Evolutionary conservation across 2,888 invertebrate species (phyloP).

Genomic region (Parnassius orleans): DNA sequence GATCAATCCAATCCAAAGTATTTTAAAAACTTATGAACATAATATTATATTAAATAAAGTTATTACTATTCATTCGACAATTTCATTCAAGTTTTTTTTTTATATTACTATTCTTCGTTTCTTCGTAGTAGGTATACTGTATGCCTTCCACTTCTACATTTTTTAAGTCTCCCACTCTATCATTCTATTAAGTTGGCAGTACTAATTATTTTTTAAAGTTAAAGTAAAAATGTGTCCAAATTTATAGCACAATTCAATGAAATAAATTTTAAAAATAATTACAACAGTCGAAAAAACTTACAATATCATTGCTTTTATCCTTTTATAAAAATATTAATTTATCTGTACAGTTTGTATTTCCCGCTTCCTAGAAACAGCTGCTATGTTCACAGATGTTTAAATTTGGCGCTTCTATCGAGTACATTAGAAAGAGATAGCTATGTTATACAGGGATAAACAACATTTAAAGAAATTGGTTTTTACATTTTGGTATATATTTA

Average conservation of each 20-base stretch:
- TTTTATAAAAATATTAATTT: not conserved
- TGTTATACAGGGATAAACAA: constrained; percentile 32
- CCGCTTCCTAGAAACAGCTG: constrained; percentile 44
- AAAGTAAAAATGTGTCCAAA: not conserved
- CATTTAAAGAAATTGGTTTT: not conserved
- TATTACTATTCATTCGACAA: not conserved
- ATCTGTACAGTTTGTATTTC: constrained; percentile 44
- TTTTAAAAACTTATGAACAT: no score
- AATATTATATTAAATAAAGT: constrained; percentile 12
- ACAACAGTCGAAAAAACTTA: no score
- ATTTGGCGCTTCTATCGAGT: constrained; percentile 48
- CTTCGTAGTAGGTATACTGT: no score
- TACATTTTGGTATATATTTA: no score
- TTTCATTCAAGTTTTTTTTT: constrained; percentile 2
- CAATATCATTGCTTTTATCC: no score
- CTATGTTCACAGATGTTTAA: constrained; percentile 53
- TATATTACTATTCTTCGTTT: no score
- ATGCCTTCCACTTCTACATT: no score
- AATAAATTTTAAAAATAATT: no score
- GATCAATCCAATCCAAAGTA: no score
- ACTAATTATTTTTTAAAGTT: not conserved
- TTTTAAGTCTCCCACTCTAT: not conserved
- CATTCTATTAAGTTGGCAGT: constrained; percentile 9
- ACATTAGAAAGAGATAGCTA: constrained; percentile 54
- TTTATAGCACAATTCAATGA: no score